Evolutionary conservation across 2,888 invertebrate species (phyloP).

Genomic region (Carabus problematicus): DNA sequence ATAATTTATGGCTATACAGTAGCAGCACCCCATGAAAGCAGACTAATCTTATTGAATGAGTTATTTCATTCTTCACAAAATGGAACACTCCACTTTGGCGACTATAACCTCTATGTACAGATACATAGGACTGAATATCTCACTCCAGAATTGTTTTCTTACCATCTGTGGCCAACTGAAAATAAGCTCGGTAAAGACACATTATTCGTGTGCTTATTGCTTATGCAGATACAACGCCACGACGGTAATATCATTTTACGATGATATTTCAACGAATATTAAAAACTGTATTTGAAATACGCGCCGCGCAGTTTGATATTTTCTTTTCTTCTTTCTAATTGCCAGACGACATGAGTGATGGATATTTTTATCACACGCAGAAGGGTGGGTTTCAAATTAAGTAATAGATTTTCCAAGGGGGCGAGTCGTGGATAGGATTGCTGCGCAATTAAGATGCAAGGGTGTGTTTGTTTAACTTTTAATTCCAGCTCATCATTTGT

Average conservation of each 20-base stretch:
- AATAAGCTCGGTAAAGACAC: slow-evolving; percentile 42
- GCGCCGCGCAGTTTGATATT: slow-evolving; percentile 32
- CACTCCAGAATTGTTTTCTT: slow-evolving; percentile 23
- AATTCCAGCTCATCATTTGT: not conserved
- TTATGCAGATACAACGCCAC: slow-evolving; percentile 37
- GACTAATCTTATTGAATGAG: slow-evolving; percentile 42
- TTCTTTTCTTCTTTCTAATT: slow-evolving; percentile 35
- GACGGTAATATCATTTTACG: slow-evolving; percentile 39
- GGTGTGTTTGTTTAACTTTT: not conserved
- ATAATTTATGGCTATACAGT: slow-evolving; percentile 36
- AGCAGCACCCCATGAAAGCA: slow-evolving; percentile 34
- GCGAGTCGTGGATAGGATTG: slow-evolving; percentile 11
- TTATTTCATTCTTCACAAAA: slow-evolving; percentile 37
- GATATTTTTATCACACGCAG: no score
- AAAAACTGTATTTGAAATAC: slow-evolving; percentile 42
- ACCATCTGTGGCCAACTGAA: slow-evolving; percentile 43
- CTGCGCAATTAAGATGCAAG: slow-evolving; percentile 3
- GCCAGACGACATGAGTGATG: not conserved
- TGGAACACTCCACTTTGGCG: slow-evolving; percentile 21
- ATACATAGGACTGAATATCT: not conserved
- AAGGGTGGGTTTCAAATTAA: slow-evolving; percentile 16
- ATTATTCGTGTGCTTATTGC: slow-evolving; percentile 42
- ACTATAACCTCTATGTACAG: not conserved
- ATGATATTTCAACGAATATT: slow-evolving; percentile 41
- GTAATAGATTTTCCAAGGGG: slow-evolving; percentile 17